Base-by-base conservation (phyloP, 2,797 vertebrate species). In the Pseudomugil tenellus region DNA sequence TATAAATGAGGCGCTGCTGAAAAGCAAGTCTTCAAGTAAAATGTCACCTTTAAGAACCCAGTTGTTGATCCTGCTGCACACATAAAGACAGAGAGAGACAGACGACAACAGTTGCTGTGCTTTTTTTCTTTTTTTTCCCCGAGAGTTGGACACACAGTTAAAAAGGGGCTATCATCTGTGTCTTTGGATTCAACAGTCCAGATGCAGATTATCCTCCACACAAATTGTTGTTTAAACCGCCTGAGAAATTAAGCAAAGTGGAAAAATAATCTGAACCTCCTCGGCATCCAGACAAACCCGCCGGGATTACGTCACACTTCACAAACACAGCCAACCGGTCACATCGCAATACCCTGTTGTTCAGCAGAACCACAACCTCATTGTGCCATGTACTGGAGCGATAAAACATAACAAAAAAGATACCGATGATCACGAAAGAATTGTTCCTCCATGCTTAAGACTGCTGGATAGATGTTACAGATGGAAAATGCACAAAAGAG, bases 1-100 rank as follows among this genome's bases (percentile, higher is more conserved):
- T 70, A 76, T 72, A 70, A 81, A 79, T 37, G 73, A 85, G 68
- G 79, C 39, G 2, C 64, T 23, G 53, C 76, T 76, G 75, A 80
- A 80, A 81, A 81, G 79, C 66, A 74, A 49, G 46, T 73, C 75
- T 86, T 88, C 87, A 88, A 87, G 86, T 88, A 86, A 90, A 89
- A 90, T 81, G 82, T 84, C 60, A 84, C 88, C 85, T 72, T 88
- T 87, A 90, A 90, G 86, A 86, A 84, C 86, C 86, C 84, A 66
- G 84, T 83, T 82, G 79, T 84, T 76, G 85, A 85, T 85, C 84
- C 85, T 85, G 86, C 86, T 83, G 85, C 80, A 81, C 87, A 84
- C 65, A 67, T 64, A 77, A 56, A 83, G 66, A 89, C 79, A 73
- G 74, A 82, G 72, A 76, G 76, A 76, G 75, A 83, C 73, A 63